Conservation (phyloP, 2,797 vertebrate species). For the Mionectes olivaceus region DNA sequence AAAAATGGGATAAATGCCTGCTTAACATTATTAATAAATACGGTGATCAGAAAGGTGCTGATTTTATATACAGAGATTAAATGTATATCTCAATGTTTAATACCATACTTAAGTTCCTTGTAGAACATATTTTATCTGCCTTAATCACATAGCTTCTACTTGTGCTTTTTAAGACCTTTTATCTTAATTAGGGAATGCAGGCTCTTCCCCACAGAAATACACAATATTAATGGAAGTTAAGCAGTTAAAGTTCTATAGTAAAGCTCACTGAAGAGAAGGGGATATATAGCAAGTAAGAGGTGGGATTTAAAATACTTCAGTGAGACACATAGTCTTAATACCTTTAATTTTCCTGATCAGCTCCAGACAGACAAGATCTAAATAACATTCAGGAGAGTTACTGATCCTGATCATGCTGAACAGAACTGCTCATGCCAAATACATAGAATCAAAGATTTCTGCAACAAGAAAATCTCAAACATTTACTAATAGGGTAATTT, state of each 20-base stretch:
- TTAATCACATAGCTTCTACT: neutral
- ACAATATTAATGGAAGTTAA: neutral
- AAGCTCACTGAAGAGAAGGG: neutral
- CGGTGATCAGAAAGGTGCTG: neutral
- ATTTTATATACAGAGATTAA: neutral
- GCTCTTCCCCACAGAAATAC: neutral
- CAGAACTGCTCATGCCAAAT: neutral
- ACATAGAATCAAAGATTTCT: neutral
- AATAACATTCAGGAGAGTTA: neutral
- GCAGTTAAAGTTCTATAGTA: neutral
- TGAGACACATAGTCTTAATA: neutral
- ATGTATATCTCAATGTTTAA: neutral
- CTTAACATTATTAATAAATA: neutral
- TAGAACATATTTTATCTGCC: neutral
- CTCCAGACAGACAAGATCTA: neutral
- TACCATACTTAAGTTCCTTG: neutral
- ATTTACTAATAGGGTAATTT: neutral
- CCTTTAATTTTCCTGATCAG: conserved; percentile 6
- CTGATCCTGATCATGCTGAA: neutral
- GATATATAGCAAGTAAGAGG: neutral
- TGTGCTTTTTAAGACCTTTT: neutral
- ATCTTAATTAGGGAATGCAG: neutral
- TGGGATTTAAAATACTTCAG: neutral
- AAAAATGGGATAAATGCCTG: neutral
- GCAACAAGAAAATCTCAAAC: neutral